Evolutionary conservation across 2,113 vertebrate genomes (phyloP).

Genomic region (Isurus oxyrinchus): DNA sequence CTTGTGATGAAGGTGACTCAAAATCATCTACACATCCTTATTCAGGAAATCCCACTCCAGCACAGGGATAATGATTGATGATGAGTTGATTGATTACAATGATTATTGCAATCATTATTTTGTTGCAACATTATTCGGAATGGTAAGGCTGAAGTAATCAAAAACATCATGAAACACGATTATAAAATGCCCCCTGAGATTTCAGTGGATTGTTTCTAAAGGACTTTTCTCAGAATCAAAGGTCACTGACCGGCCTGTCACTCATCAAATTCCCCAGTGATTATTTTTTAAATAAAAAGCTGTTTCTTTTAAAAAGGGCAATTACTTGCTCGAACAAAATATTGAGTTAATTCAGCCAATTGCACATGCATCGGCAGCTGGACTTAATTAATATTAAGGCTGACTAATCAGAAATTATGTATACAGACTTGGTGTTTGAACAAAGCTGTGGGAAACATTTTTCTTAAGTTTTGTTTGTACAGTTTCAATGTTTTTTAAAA

Average conservation of each 20-base stretch:
- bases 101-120: constrained; percentile 4
- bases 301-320: constrained; percentile 8
- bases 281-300: constrained; percentile 35
- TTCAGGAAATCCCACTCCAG: constrained; percentile 20
- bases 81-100: constrained; percentile 22
- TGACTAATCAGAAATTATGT: constrained; percentile 31
- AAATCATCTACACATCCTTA: not conserved
- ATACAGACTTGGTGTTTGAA: constrained; percentile 23
- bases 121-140: constrained; percentile 6
- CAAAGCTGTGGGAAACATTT: constrained; percentile 13
- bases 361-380: not conserved
- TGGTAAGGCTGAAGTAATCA: not conserved
- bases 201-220: not conserved
- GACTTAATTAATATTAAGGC: constrained; percentile 25
- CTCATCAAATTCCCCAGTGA: constrained; percentile 31
- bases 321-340: constrained; percentile 24
- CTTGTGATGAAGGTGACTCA: not conserved
- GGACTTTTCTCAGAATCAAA: not conserved
- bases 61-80: not conserved
- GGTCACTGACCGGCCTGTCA: constrained; percentile 23
- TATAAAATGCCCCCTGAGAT: constrained; percentile 5
- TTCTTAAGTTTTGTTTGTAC: not conserved
- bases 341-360: constrained; percentile 28
- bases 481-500: not conserved
- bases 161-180: constrained; percentile 16